These are phyloP conservation scores for Marmota monax DNA, from an alignment of 2,113 vertebrate species.

Conservation along the genomic window DNA sequence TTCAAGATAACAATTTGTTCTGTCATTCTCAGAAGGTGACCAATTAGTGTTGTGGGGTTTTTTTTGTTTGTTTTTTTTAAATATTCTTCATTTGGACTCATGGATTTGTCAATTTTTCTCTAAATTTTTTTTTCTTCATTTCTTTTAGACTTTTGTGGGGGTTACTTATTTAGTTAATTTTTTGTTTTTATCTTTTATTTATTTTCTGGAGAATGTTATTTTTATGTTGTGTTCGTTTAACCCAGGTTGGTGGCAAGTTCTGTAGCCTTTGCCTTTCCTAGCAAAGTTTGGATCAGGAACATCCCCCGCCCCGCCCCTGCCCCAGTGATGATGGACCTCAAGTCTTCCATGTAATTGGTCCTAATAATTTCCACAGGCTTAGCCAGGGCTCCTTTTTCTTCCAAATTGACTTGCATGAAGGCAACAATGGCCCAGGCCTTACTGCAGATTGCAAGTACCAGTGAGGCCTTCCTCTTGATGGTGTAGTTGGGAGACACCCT, in stretches of 20 bases:
- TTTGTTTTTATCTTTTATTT: not conserved
- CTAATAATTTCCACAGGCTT: not conserved
- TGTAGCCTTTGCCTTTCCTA: not conserved
- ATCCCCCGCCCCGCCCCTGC: too few relatives aligned
- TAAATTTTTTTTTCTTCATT: too few relatives aligned
- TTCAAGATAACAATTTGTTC: too few relatives aligned
- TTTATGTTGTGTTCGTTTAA: not conserved
- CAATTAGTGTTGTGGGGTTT: too few relatives aligned
- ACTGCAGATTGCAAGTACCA: not conserved
- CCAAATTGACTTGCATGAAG: not conserved
- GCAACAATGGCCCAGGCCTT: not conserved
- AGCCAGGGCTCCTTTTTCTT: too few relatives aligned
- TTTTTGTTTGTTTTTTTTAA: too few relatives aligned
- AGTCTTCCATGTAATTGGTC: not conserved
- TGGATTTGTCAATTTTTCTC: too few relatives aligned
- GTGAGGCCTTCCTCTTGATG: not conserved
- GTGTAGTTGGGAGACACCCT: not conserved
- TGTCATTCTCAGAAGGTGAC: too few relatives aligned
- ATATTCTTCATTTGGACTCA: too few relatives aligned
- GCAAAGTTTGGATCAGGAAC: not conserved
- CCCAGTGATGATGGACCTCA: not conserved
- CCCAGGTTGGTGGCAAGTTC: not conserved
- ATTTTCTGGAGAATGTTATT: not conserved
- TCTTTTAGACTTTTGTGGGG: not conserved
- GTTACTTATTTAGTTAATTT: too few relatives aligned